Conservation (phyloP, 1,140 invertebrate species). For the Aplysia californica region DNA sequence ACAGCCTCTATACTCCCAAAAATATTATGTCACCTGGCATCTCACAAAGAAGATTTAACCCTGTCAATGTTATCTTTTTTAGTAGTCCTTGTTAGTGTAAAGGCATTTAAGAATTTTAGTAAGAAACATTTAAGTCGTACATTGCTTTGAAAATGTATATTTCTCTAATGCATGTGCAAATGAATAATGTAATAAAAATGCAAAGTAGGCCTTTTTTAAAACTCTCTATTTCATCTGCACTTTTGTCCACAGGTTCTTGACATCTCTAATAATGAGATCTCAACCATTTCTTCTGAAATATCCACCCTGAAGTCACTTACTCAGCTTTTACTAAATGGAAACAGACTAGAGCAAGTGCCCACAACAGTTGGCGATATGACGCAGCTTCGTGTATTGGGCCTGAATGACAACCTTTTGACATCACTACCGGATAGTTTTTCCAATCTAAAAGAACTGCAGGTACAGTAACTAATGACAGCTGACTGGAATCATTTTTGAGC, state of each 20-base stretch:
- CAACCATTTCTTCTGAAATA: slow-evolving; percentile 50
- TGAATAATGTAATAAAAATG: background rate
- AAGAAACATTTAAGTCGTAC: background rate
- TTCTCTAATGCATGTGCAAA: no score
- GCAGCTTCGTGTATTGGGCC: slow-evolving; percentile 44
- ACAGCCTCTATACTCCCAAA: no score
- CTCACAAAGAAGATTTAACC: no score
- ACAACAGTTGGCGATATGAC: slow-evolving; percentile 45
- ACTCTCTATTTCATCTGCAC: background rate
- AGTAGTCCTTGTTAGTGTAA: background rate
- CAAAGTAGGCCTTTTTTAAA: background rate
- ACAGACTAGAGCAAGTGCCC: slow-evolving; percentile 49
- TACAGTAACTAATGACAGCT: background rate
- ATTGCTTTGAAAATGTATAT: no score
- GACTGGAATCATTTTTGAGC: background rate
- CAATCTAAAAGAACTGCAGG: slow-evolving; percentile 27
- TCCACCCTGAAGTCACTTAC: slow-evolving; percentile 42
- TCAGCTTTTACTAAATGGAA: slow-evolving; percentile 52
- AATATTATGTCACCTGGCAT: no score
- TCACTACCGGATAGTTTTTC: slow-evolving; percentile 39
- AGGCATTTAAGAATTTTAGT: background rate
- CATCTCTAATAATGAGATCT: slow-evolving; percentile 58
- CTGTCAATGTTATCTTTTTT: background rate
- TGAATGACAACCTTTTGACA: slow-evolving; percentile 57
- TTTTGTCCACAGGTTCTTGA: slow-evolving; percentile 43